These are phyloP conservation scores for Pteromalus puparum DNA, from an alignment of 1,140 invertebrate genomes.

Conservation along the genomic window DNA sequence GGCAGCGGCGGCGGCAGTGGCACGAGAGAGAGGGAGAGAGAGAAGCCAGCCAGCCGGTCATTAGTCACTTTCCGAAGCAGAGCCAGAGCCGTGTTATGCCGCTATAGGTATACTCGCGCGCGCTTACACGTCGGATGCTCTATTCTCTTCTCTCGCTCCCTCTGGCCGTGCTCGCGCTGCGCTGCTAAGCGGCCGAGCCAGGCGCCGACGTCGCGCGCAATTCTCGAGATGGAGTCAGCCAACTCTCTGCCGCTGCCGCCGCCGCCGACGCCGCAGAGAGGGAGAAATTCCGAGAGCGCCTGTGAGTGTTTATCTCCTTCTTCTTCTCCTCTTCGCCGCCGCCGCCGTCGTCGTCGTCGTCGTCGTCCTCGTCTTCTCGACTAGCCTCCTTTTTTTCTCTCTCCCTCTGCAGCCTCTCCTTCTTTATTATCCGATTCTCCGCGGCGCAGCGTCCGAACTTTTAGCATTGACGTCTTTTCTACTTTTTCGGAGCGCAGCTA, in stretches of 20 bases:
- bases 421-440: conserved; percentile 47
- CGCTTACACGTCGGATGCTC: conserved; percentile 23
- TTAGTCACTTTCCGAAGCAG: conserved; percentile 76
- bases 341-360: too few relatives aligned
- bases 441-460: conserved; percentile 44
- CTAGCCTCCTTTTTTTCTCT: conserved; percentile 40
- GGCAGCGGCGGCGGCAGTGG: background rate
- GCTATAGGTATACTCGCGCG: background rate
- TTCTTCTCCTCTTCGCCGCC: conserved; percentile 38
- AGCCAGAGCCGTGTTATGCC: conserved; percentile 24
- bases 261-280: background rate
- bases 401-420: conserved; percentile 49
- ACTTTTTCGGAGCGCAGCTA: conserved; percentile 59
- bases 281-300: conserved; percentile 46
- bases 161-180: conserved; percentile 8
- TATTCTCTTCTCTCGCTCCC: conserved; percentile 1
- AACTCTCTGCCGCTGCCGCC: conserved; percentile 13
- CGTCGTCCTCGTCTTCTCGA: conserved; percentile 45
- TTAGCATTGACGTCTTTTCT: conserved; percentile 58
- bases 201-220: conserved; percentile 46
- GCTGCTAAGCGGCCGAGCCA: background rate
- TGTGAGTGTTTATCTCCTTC: conserved; percentile 54
- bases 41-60: conserved; percentile 72
- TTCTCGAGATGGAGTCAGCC: conserved; percentile 49
- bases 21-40: conserved; percentile 7